Evolutionary conservation across 2,113 vertebrate genomes (phyloP).

Genomic region (Pteruthius melanotis): DNA sequence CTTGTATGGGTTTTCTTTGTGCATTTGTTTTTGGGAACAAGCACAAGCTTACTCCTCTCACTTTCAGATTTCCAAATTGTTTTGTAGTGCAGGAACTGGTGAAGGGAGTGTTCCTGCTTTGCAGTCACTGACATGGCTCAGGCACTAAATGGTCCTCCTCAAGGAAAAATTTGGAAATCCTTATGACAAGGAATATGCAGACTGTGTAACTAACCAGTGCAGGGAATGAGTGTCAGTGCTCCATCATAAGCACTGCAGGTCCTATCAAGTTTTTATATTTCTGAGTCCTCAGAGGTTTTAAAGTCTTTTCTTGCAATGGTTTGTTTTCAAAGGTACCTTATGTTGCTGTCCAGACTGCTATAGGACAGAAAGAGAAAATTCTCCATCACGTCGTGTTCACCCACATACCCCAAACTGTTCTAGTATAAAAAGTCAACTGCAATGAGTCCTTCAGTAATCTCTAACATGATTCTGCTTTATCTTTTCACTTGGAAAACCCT

Average conservation of each 20-base stretch:
- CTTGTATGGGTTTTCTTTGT: not conserved
- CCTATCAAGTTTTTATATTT: not conserved
- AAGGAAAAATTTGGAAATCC: not conserved
- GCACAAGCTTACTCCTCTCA: not conserved
- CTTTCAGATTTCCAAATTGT: not conserved
- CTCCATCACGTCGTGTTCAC: not conserved
- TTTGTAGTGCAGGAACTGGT: not conserved
- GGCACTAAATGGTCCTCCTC: not conserved
- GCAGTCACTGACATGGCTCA: not conserved
- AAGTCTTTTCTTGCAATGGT: not conserved
- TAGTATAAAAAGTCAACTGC: not conserved
- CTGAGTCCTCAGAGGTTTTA: not conserved
- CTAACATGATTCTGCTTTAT: not conserved
- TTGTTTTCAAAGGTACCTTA: not conserved
- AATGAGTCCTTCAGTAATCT: not conserved
- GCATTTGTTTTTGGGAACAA: not conserved
- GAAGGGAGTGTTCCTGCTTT: not conserved
- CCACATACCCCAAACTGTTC: not conserved
- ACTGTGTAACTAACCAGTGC: not conserved
- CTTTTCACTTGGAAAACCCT: not conserved
- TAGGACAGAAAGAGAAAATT: not conserved
- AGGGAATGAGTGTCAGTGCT: not conserved
- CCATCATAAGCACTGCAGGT: not conserved
- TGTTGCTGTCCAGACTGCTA: not conserved
- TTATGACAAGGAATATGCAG: not conserved